These are phyloP conservation scores for Coreoperca whiteheadi DNA, from an alignment of 2,113 vertebrate genomes.

Conservation along the genomic window DNA sequence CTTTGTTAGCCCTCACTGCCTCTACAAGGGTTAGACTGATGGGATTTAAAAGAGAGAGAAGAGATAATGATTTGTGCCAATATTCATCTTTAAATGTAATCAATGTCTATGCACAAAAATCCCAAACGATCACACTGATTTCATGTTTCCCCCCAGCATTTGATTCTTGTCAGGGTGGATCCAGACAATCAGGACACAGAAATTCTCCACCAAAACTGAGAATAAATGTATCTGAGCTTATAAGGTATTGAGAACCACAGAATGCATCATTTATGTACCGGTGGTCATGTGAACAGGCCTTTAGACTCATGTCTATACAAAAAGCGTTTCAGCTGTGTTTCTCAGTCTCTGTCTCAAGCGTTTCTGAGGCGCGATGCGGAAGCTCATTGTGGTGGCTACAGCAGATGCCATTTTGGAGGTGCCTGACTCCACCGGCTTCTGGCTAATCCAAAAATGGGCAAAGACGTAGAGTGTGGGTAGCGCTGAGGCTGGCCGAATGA, in stretches of 20 bases:
- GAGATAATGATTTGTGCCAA: conserved; percentile 12
- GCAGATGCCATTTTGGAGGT: too few relatives aligned
- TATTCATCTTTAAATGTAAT: conserved; percentile 29
- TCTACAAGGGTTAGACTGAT: conserved; percentile 12
- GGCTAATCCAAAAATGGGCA: too few relatives aligned
- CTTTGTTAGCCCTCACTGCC: not conserved
- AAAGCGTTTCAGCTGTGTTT: not conserved
- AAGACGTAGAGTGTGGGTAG: too few relatives aligned
- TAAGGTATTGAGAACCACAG: too few relatives aligned
- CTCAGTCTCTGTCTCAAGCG: not conserved
- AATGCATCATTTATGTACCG: too few relatives aligned
- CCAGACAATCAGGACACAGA: not conserved
- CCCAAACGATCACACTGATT: not conserved
- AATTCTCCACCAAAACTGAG: not conserved
- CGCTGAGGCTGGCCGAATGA: too few relatives aligned
- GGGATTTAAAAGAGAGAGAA: conserved; percentile 16
- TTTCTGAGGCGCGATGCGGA: too few relatives aligned
- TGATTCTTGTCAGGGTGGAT: not conserved
- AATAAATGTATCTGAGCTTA: not conserved
- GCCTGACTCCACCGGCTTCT: too few relatives aligned
- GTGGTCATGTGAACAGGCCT: not conserved
- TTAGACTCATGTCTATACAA: not conserved
- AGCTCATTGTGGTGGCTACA: too few relatives aligned
- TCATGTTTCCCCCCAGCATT: not conserved
- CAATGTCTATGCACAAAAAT: conserved; percentile 9